A percentile compares a stretch with the other conserved stretches of the same genome.
These are phyloP conservation scores for Fundulus diaphanus DNA, from an alignment of 2,797 vertebrate species.

Conservation along the genomic window DNA sequence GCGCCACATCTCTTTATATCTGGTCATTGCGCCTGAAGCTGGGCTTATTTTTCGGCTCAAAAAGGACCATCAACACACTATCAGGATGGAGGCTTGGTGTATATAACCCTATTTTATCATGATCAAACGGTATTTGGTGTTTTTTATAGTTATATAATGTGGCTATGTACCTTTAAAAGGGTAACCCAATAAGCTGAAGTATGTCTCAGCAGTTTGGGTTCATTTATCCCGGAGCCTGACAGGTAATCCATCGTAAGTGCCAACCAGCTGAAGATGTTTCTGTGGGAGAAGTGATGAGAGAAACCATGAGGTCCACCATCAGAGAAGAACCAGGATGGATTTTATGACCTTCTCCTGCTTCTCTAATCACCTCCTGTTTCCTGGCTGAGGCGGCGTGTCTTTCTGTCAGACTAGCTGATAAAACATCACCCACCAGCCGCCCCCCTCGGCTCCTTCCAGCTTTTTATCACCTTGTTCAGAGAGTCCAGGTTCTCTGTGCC, in stretches of 20 bases:
- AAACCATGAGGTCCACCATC: conserved; percentile 21
- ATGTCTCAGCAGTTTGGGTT: too few relatives aligned
- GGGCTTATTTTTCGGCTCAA: too few relatives aligned
- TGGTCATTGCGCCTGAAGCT: too few relatives aligned
- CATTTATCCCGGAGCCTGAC: too few relatives aligned
- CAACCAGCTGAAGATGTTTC: conserved; percentile 19
- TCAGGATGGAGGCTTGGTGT: too few relatives aligned
- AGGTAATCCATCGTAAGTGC: background rate
- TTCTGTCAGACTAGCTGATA: conserved; percentile 49
- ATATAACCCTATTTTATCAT: too few relatives aligned
- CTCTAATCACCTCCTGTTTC: conserved; percentile 39
- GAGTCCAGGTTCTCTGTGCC: conserved; percentile 8
- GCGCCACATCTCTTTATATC: too few relatives aligned
- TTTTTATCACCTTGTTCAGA: conserved; percentile 35
- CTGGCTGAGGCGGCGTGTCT: conserved; percentile 44
- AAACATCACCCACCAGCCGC: conserved; percentile 34
- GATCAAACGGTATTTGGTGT: too few relatives aligned
- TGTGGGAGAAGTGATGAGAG: conserved; percentile 16
- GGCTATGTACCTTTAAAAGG: too few relatives aligned
- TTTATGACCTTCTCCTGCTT: conserved; percentile 47
- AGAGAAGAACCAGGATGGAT: conserved; percentile 38
- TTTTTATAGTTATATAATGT: too few relatives aligned
- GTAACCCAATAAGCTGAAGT: too few relatives aligned
- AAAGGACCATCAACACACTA: too few relatives aligned
- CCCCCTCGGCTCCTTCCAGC: background rate